These are phyloP conservation scores for Psococerastis gibbosa DNA, from an alignment of 2,888 invertebrate species.

Conservation along the genomic window DNA sequence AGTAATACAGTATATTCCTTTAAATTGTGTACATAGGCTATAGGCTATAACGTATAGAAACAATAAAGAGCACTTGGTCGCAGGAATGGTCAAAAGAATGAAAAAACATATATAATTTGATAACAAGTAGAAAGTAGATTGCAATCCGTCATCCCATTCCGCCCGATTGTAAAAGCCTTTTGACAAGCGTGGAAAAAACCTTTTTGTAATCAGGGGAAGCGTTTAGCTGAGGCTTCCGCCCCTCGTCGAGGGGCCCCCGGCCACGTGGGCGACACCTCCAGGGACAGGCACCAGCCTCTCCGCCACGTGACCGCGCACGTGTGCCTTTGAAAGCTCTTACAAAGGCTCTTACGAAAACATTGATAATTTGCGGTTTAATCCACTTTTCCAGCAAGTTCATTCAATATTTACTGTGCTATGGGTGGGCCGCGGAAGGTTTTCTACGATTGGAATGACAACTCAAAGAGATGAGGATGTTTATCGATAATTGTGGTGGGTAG, in stretches of 20 bases:
- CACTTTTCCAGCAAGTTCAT: not conserved
- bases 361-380: conserved; percentile 9
- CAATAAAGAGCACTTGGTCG: too few species aligned
- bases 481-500: not conserved
- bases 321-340: not conserved
- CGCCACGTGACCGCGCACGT: not conserved
- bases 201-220: not conserved
- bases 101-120: too few species aligned
- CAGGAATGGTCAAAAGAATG: too few species aligned
- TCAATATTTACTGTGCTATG: not conserved
- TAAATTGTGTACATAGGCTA: too few species aligned
- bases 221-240: not conserved
- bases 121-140: too few species aligned
- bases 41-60: too few species aligned
- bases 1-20: too few species aligned
- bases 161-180: not conserved
- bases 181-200: not conserved
- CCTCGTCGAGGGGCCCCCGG: not conserved
- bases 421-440: not conserved
- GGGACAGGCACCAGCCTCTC: not conserved
- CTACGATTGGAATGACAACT: conserved; percentile 1
- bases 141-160: too few species aligned
- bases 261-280: not conserved
- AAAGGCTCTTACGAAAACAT: not conserved
- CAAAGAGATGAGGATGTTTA: conserved; percentile 3